phyloP scores from a whole-genome alignment of 2,888 invertebrate species.

The Diplazon laetatorius region DNA sequence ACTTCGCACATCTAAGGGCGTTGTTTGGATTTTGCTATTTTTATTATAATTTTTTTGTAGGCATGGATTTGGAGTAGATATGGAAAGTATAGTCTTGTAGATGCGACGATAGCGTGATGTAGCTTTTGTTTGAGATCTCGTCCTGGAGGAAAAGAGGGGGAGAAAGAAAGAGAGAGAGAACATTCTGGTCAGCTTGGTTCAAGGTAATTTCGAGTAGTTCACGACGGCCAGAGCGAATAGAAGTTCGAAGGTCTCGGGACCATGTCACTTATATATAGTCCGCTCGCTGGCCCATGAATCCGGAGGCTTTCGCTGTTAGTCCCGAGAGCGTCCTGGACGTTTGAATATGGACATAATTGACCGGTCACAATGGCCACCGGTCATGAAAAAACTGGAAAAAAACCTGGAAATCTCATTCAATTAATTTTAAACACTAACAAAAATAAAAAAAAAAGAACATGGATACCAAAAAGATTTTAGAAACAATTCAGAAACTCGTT shows the following conservation, averaged over 20 bases:
- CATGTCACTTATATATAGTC: conserved; percentile 69
- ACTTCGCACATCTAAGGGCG: background rate
- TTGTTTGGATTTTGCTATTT: conserved; percentile 27
- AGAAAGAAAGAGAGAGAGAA: background rate
- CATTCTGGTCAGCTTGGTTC: conserved; percentile 47
- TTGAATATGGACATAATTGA: background rate
- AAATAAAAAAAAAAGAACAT: no score
- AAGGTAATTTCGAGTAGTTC: conserved; percentile 50
- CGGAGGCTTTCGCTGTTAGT: conserved; percentile 72
- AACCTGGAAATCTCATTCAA: conserved; percentile 34
- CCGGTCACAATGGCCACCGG: no score
- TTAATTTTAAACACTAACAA: no score
- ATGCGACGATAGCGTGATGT: no score
- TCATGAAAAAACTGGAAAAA: conserved; percentile 2
- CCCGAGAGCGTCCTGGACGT: conserved; percentile 54
- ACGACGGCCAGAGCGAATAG: conserved; percentile 40
- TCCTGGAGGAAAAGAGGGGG: conserved; percentile 3
- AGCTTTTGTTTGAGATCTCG: conserved; percentile 31
- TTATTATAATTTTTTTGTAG: conserved; percentile 32
- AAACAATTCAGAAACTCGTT: no score
- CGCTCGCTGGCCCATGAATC: conserved; percentile 79
- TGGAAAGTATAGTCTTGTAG: background rate
- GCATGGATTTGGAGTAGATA: no score
- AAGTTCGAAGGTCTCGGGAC: conserved; percentile 64
- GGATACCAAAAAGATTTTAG: no score